phyloP scores from a whole-genome alignment of 2,113 vertebrate species.

The Saccopteryx leptura region DNA sequence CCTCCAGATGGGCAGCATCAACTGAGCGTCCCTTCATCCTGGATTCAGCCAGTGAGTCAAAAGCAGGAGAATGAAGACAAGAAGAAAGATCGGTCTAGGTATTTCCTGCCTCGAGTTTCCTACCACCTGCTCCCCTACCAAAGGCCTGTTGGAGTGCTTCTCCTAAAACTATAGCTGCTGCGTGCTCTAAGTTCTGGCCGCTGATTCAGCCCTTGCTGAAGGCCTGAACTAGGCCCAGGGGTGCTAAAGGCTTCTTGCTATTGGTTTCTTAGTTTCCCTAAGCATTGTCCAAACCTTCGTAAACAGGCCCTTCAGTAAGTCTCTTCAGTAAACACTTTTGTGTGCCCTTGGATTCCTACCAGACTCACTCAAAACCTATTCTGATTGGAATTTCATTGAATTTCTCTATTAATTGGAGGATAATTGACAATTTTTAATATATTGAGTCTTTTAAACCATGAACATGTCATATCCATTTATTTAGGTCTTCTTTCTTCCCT shows the following conservation, averaged over 20 bases:
- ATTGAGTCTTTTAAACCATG: background rate
- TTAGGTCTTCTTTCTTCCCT: conserved; percentile 32
- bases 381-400: conserved; percentile 34
- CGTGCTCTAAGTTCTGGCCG: background rate
- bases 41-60: background rate
- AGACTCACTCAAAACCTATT: conserved; percentile 14
- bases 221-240: background rate
- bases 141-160: background rate
- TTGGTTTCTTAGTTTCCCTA: background rate
- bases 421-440: conserved; percentile 31
- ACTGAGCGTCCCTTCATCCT: background rate
- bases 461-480: background rate
- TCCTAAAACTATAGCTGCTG: background rate
- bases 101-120: background rate
- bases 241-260: background rate
- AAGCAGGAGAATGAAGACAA: background rate
- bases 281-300: background rate
- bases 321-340: background rate
- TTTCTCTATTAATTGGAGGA: conserved; percentile 50
- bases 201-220: background rate
- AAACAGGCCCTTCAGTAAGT: background rate
- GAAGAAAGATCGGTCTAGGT: background rate
- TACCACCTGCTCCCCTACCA: background rate
- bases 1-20: background rate
- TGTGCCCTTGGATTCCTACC: background rate